Conservation (phyloP, 2,113 vertebrate species). For the Todiramphus chloris region DNA sequence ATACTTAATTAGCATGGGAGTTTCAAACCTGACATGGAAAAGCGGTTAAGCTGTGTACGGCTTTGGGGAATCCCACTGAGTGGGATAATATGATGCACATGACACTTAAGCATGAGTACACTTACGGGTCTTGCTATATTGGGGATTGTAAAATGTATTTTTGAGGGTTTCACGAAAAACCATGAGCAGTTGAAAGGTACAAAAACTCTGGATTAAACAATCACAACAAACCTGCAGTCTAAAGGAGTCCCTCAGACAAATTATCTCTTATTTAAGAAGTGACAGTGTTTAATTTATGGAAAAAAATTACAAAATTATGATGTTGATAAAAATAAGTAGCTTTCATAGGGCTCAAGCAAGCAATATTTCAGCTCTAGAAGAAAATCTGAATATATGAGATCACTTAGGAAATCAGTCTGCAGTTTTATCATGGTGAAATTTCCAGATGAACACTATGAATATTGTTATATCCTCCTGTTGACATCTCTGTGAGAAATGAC, state of each 20-base stretch:
- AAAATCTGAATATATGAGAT: constrained; percentile 12
- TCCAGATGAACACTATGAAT: neutral
- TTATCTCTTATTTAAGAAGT: neutral
- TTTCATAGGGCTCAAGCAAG: neutral
- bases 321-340: neutral
- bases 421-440: constrained; percentile 2
- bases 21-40: neutral
- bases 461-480: constrained; percentile 22
- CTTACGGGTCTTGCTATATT: neutral
- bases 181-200: neutral
- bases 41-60: neutral
- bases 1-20: neutral
- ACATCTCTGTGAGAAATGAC: neutral
- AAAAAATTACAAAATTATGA: neutral
- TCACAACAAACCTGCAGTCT: neutral
- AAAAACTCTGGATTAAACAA: neutral
- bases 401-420: neutral
- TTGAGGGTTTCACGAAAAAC: neutral
- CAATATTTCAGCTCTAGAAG: neutral
- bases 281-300: neutral
- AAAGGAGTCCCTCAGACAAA: neutral
- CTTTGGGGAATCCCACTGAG: neutral
- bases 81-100: neutral
- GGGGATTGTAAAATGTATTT: neutral
- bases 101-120: neutral